Evolutionary conservation across 2,888 invertebrate species (phyloP).

Genomic region (Saturnia japonica): DNA sequence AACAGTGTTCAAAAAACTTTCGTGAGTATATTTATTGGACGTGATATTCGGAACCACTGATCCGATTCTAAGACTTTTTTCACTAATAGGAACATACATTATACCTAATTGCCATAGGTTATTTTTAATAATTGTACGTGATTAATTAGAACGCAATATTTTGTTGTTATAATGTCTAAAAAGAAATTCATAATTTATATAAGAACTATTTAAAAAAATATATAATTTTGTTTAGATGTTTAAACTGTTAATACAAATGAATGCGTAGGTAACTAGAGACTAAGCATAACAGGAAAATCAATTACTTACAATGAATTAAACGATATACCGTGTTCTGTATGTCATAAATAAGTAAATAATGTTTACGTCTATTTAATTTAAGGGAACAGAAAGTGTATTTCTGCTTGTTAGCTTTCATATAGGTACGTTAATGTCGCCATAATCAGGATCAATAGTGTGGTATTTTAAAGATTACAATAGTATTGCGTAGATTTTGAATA

Average conservation of each 20-base stretch:
- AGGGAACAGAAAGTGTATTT: no score
- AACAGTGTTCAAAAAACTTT: not conserved
- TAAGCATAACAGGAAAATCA: slow-evolving; percentile 40
- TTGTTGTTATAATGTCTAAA: no score
- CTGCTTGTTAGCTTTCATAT: not conserved
- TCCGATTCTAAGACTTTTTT: no score
- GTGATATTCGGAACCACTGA: no score
- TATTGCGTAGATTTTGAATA: not conserved
- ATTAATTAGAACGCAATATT: no score
- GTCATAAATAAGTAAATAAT: slow-evolving; percentile 1
- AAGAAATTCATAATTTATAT: no score
- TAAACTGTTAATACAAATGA: slow-evolving; percentile 9
- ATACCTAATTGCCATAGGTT: no score
- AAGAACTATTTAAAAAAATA: not conserved
- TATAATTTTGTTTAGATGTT: not conserved
- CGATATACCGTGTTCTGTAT: slow-evolving; percentile 28
- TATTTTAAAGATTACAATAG: not conserved
- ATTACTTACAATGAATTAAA: slow-evolving; percentile 32
- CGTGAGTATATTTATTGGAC: not conserved
- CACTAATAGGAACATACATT: no score
- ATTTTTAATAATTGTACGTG: no score
- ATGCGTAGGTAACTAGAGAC: slow-evolving; percentile 16
- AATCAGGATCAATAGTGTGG: not conserved
- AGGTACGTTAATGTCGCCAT: not conserved
- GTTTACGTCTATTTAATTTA: slow-evolving; percentile 19